phyloP scores from a whole-genome alignment of 2,888 invertebrate species.

The Ctenicera cuprea region DNA sequence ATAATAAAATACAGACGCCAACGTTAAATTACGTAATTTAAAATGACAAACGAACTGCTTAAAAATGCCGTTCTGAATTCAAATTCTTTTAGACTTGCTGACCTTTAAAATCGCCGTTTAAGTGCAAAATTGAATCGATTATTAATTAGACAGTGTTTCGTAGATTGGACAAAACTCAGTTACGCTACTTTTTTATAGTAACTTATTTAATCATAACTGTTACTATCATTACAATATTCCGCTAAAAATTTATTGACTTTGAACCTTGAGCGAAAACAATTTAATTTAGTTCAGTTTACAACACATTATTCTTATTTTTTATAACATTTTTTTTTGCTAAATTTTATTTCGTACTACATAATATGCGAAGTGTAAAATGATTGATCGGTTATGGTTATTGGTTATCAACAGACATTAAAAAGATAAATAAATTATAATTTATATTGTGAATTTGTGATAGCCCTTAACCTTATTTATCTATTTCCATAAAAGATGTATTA shows the following conservation, averaged over 20 bases:
- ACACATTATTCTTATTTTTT: not conserved
- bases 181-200: not conserved
- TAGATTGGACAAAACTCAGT: not conserved
- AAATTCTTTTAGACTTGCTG: conserved; percentile 3
- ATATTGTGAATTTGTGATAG: no score
- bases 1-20: not conserved
- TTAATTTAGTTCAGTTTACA: conserved; percentile 9
- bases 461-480: no score
- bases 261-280: conserved; percentile 13
- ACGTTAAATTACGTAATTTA: not conserved
- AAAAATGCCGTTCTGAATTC: conserved; percentile 1
- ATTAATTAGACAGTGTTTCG: not conserved
- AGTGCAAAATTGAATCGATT: not conserved
- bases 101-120: conserved; percentile 4
- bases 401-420: not conserved
- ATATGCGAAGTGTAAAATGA: not conserved
- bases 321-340: not conserved
- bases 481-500: no score
- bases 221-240: conserved; percentile 2
- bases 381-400: not conserved
- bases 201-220: not conserved
- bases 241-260: conserved; percentile 11
- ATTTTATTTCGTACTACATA: not conserved
- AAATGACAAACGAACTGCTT: conserved; percentile 5
- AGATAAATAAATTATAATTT: not conserved